A percentile compares a stretch with the other conserved stretches of the same genome.
These are phyloP conservation scores for Apamea epomidion DNA, from an alignment of 2,888 invertebrate genomes.

Conservation along the genomic window DNA sequence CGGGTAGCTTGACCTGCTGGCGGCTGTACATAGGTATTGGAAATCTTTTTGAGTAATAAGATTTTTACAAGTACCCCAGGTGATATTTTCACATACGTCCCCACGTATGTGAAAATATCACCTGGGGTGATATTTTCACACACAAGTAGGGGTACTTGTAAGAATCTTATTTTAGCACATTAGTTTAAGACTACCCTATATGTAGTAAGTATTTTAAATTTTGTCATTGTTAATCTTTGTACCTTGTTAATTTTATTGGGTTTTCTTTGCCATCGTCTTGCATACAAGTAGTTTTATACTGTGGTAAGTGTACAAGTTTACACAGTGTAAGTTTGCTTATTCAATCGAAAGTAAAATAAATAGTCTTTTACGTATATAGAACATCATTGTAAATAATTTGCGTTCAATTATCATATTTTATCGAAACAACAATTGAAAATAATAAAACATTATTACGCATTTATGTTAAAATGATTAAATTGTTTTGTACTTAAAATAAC, in stretches of 20 bases:
- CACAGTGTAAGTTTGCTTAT: neutral
- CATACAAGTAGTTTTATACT: neutral
- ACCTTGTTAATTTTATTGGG: neutral
- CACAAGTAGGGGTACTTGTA: no score
- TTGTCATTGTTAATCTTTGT: neutral
- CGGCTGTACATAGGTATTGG: no score
- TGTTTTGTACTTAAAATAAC: neutral
- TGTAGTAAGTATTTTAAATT: neutral
- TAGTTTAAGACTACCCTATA: no score
- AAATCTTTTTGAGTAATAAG: no score
- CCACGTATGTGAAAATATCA: no score
- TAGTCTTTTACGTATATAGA: neutral
- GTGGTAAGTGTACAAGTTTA: no score
- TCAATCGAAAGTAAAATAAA: neutral
- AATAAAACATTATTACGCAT: neutral
- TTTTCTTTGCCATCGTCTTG: neutral
- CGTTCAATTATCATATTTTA: slow-evolving; percentile 12
- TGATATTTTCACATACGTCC: no score
- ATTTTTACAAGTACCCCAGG: no score
- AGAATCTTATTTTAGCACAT: no score
- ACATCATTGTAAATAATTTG: neutral
- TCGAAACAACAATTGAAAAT: neutral
- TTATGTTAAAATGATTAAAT: neutral
- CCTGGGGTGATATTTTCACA: no score
- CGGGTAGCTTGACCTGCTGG: no score